Base-by-base conservation (phyloP, 2,888 invertebrate species). In the Mactromeris polynyma region DNA sequence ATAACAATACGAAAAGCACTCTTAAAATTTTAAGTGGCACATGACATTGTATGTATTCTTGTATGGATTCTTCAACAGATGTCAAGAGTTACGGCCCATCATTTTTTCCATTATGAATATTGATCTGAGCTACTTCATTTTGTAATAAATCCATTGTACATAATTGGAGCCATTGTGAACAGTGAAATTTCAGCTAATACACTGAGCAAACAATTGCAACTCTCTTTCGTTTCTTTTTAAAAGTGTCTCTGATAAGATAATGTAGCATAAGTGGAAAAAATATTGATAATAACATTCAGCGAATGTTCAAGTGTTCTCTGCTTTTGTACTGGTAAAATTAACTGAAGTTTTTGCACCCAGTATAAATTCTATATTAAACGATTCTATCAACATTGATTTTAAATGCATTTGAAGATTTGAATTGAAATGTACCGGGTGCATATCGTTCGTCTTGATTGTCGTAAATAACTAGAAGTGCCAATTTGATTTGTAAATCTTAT, bases 171-270 rank as follows among this genome's bases (percentile, higher is more conserved):
- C 26, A 81, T 86, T 82, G 51, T 82, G 31, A 54, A 42, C 82
- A 26, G 82, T 78, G 58, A 84, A 87, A 83, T 82, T 82, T 69
- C 40, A 46, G n/a, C 80, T 83, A 83, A 88, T 81, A 73, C 81
- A 14, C 81, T 84, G 73, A 26, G 84, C 77, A 88, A 88, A 88
- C 87, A 87, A 83, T 83, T 73, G 46, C 78, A 73, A 54, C 46
- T 69, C 69, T 83, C 80, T 81, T 83, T 88, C 83, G 82, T 46
- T 42, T 26, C 82, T 51, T 86, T 81, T 54, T 77, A 87, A 87
- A 81, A 83, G 73, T 36, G 21, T 84, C 58, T 17, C 64, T 69
- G 87, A 88, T 88, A 88, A 88, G 84, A 84, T 84, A 84, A 88
- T 36, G 73, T 73, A 73, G 73, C 36, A 19, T 36, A 69, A 42